phyloP scores from a whole-genome alignment of 2,113 vertebrate species.

The Athene cunicularia region DNA sequence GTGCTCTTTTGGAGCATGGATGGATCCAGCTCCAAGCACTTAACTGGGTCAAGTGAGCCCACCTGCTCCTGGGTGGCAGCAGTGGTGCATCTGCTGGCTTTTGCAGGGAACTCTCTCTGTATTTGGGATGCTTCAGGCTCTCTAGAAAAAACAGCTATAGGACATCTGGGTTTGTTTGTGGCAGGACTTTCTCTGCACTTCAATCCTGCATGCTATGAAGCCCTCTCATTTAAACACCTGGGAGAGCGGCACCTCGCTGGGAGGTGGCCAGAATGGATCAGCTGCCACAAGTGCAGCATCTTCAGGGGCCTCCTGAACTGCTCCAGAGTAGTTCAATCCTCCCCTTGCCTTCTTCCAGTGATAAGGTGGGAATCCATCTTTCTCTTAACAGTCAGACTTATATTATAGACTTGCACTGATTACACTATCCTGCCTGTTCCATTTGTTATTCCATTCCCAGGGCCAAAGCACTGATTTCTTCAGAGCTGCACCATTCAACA shows the following conservation, averaged over 20 bases:
- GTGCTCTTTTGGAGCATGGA: fast-evolving
- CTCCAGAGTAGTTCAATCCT: fast-evolving
- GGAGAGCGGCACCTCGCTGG: background rate
- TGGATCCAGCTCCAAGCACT: background rate
- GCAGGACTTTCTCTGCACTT: background rate
- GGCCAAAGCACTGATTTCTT: background rate
- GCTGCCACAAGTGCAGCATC: fast-evolving
- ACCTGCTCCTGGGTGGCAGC: background rate
- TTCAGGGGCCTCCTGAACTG: background rate
- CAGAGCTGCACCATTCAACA: fast-evolving
- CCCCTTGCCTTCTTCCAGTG: background rate
- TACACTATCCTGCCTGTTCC: background rate
- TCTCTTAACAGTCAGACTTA: background rate
- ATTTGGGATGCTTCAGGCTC: background rate
- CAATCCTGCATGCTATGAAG: background rate
- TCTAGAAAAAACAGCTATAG: background rate
- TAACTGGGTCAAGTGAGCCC: background rate
- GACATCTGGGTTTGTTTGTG: background rate
- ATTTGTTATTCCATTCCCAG: background rate
- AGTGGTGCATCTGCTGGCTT: background rate
- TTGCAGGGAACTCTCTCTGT: background rate
- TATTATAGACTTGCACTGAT: background rate
- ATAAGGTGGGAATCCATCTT: background rate
- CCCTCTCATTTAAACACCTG: background rate
- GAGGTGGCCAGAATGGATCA: background rate